These are phyloP conservation scores for Alouatta palliata DNA, from an alignment of 2,113 vertebrate species.

Conservation along the genomic window DNA sequence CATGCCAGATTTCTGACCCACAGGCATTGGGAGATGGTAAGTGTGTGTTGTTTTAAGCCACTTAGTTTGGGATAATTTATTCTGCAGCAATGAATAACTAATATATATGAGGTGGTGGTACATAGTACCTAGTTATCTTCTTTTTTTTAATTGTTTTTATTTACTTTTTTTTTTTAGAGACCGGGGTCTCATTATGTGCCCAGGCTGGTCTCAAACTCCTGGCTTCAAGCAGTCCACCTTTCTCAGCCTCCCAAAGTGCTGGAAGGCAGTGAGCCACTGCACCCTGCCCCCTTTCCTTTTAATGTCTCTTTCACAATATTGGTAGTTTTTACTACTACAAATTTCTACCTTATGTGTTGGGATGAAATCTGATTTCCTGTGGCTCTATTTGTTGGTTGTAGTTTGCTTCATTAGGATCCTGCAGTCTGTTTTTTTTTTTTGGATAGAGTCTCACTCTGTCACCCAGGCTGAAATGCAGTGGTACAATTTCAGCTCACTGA, in stretches of 20 bases:
- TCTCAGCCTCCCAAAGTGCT: no score
- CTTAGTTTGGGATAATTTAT: background rate
- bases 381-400: background rate
- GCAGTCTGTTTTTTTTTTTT: background rate
- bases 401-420: background rate
- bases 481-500: no score
- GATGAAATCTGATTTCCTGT: background rate
- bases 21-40: no score
- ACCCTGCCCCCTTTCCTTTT: background rate
- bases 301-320: background rate
- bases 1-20: background rate
- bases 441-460: no score
- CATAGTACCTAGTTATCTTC: background rate
- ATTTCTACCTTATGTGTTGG: background rate
- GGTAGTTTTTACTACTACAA: background rate
- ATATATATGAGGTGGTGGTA: background rate
- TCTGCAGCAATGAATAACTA: background rate
- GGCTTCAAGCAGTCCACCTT: no score
- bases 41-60: background rate
- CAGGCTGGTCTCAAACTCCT: no score
- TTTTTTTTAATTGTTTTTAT: no score
- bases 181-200: no score
- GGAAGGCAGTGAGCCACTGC: no score
- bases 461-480: no score
- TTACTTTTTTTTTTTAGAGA: no score